Base-by-base conservation (phyloP, 2,888 invertebrate genomes). In the Trachelus iudaicus region DNA sequence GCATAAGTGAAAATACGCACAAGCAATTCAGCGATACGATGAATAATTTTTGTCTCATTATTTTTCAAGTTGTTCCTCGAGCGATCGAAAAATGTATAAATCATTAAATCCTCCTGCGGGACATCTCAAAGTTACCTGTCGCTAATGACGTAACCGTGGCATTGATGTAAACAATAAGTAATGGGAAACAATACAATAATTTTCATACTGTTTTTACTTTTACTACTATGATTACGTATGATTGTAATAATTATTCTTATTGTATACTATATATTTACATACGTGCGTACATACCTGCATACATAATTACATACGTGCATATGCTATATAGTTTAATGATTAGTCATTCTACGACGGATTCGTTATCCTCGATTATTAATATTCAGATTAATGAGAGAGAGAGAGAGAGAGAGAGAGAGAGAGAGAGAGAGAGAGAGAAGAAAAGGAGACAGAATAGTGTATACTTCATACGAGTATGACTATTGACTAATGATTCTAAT, bases 181-280 rank as follows among this genome's bases (percentile, higher is more conserved):
- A 88, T 83, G 87, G 87, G 88, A 89, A 89, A 87, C 88, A 86
- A 89, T 89, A 89, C 88, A 88, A 90, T 89, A 89, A 90, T 90
- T 90, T 90, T 90, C 87, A 89, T 89, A 90, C 88, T 86, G 83
- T 89, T 90, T 90, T 90, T 90, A 90, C 90, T 90, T 90, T 90
- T 88, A 90, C 88, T 89, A 89, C 83, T 87, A 86, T 88, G 84
- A 87, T 89, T 89, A 86, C 84, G 82, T 87, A 87, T 87, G 85
- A 85, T 86, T 87, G 86, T 87, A 86, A 87, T 86, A 85, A 40
- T 87, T 87, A 85, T 82, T 85, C 87, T 86, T 86, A 86, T 79
- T 83, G 83, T 83, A 82, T 85, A 82, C 74, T 82, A 80, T 83
- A 83, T 79, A 81, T 83, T 79, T 79, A 80, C 80, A 81, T 82